Conservation (phyloP, 2,888 invertebrate species). For the Acanthosepion pharaonis region DNA sequence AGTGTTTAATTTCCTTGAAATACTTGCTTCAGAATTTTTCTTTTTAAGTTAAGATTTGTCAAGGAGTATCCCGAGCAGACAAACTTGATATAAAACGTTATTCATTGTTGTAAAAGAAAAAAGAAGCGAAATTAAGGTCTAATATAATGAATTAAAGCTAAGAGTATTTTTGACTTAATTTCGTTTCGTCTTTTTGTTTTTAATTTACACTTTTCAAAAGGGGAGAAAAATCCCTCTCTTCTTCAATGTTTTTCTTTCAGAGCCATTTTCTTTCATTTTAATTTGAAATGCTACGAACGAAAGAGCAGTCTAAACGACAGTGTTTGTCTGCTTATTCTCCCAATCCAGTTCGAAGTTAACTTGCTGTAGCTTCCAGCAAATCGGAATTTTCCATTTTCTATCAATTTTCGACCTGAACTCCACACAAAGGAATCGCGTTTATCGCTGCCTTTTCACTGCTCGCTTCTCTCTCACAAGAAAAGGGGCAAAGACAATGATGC, state of each 20-base stretch:
- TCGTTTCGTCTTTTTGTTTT: background rate
- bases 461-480: background rate
- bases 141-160: background rate
- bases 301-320: background rate
- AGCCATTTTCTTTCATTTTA: background rate
- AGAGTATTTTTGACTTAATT: background rate
- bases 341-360: background rate
- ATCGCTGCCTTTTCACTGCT: background rate
- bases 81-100: background rate
- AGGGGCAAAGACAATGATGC: too few relatives aligned
- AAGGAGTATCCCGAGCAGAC: background rate
- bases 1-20: background rate
- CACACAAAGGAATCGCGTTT: background rate
- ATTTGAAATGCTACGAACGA: background rate
- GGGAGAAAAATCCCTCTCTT: background rate
- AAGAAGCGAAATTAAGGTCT: background rate
- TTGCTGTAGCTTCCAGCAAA: background rate
- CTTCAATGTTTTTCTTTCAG: background rate
- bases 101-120: background rate
- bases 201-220: background rate
- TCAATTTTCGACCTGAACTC: background rate
- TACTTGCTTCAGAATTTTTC: background rate
- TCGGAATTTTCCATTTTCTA: background rate
- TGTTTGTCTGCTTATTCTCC: background rate
- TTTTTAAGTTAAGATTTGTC: background rate